Evolutionary conservation across 2,888 invertebrate genomes (phyloP).

Genomic region (Drosophila seclusa): DNA sequence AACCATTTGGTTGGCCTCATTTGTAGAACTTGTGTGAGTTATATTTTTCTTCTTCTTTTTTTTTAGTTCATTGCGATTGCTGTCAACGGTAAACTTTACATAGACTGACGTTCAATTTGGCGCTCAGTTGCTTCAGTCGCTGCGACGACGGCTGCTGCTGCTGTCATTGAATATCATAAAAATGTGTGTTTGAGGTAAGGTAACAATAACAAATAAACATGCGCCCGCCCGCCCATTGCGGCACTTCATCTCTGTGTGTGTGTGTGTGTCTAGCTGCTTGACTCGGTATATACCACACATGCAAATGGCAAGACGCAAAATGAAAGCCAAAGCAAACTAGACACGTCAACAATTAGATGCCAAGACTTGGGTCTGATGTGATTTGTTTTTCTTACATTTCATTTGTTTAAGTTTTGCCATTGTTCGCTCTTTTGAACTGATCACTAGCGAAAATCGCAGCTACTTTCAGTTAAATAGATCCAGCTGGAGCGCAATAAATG

Average conservation of each 20-base stretch:
- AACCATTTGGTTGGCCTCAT: slow-evolving; percentile 61
- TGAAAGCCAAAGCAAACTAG: slow-evolving; percentile 16
- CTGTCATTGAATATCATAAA: slow-evolving; percentile 77
- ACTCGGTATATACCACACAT: slow-evolving; percentile 37
- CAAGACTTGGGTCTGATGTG: slow-evolving; percentile 12
- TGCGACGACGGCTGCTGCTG: slow-evolving; percentile 20
- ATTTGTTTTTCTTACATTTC: slow-evolving; percentile 5
- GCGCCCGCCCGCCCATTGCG: slow-evolving; percentile 2
- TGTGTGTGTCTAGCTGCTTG: slow-evolving; percentile 15
- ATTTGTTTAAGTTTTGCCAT: slow-evolving; percentile 1
- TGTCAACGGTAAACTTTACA: slow-evolving; percentile 55
- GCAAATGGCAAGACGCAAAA: slow-evolving; percentile 43
- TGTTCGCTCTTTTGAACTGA: not conserved
- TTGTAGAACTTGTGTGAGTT: slow-evolving; percentile 12
- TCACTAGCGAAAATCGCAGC: not conserved
- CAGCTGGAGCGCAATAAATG: not conserved
- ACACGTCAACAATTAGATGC: slow-evolving; percentile 39
- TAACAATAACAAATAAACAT: slow-evolving; percentile 79
- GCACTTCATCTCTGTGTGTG: not conserved
- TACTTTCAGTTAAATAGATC: not conserved
- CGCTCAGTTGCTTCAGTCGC: slow-evolving; percentile 31
- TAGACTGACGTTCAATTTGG: slow-evolving; percentile 41
- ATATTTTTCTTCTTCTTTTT: slow-evolving; percentile 3
- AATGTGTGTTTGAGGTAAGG: slow-evolving; percentile 77
- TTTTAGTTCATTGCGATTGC: not conserved